Percentiles rank a stretch among this genome's conserved stretches.
phyloP scores from a whole-genome alignment of 1,140 invertebrate genomes.

The Anoplolepis gracilipes region DNA sequence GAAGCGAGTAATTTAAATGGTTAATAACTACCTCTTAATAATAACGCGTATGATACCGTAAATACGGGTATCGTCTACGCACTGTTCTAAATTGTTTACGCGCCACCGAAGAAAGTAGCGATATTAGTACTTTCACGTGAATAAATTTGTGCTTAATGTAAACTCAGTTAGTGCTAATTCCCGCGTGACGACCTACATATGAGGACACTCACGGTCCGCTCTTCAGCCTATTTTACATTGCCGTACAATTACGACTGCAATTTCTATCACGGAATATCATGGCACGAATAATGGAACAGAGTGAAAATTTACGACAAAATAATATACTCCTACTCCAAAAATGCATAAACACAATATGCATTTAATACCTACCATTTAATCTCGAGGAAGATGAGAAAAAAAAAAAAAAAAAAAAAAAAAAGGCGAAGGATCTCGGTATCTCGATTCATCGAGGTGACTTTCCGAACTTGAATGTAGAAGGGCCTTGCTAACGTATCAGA shows the following conservation, averaged over 20 bases:
- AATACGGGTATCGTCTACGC: constrained; percentile 40
- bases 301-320: background rate
- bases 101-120: constrained; percentile 46
- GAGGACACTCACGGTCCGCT: background rate
- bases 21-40: constrained; percentile 37
- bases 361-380: background rate
- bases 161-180: constrained; percentile 48
- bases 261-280: background rate
- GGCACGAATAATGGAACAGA: background rate
- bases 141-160: constrained; percentile 48
- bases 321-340: background rate
- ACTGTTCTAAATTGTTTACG: constrained; percentile 49
- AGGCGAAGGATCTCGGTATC: constrained; percentile 30
- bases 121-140: constrained; percentile 66
- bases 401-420: no score
- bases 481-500: constrained; percentile 32
- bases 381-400: background rate
- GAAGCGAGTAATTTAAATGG: background rate
- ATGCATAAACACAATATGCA: background rate
- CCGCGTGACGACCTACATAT: constrained; percentile 32
- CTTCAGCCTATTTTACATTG: background rate
- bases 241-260: background rate
- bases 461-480: constrained; percentile 49
- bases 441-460: constrained; percentile 33
- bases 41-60: constrained; percentile 12